Evolutionary conservation across 2,888 invertebrate genomes (phyloP).

Genomic region (Notocelia uddmanniana): DNA sequence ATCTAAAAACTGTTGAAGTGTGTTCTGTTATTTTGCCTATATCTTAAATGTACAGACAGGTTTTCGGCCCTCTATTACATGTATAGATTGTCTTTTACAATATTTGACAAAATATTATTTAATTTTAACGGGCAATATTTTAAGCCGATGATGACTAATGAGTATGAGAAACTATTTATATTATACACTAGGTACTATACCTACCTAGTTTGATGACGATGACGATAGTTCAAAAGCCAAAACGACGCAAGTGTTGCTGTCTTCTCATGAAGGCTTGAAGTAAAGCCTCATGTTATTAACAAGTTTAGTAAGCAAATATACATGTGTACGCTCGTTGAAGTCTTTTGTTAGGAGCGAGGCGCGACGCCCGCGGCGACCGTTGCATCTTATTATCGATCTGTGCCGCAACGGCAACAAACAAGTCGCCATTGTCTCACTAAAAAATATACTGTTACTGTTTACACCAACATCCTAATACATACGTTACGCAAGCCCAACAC

Average conservation of each 20-base stretch:
- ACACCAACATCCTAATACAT: conserved; percentile 76
- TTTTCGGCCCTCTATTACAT: too few relatives aligned
- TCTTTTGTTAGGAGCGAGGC: conserved; percentile 48
- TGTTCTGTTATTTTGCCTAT: too few relatives aligned
- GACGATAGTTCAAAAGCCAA: not conserved
- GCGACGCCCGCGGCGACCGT: conserved; percentile 35
- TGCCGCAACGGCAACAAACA: conserved; percentile 44
- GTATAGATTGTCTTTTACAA: not conserved
- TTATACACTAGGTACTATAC: too few relatives aligned
- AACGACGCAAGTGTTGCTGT: not conserved
- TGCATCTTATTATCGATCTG: conserved; percentile 38
- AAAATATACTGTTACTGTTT: conserved; percentile 69
- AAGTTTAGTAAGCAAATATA: conserved; percentile 20
- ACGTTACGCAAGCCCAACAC: conserved; percentile 78
- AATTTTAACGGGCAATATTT: too few relatives aligned
- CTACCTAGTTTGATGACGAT: too few relatives aligned
- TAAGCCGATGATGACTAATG: too few relatives aligned
- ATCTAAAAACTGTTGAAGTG: too few relatives aligned
- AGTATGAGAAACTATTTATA: not conserved
- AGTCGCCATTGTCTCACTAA: conserved; percentile 67
- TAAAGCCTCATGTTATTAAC: conserved; percentile 14
- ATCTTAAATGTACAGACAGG: not conserved
- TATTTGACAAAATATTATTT: not conserved
- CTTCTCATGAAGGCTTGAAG: not conserved
- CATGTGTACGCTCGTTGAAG: conserved; percentile 47